Percentiles rank a stretch among this genome's conserved stretches.
phyloP scores from a whole-genome alignment of 2,797 vertebrate species.

The Myotis findleyi region DNA sequence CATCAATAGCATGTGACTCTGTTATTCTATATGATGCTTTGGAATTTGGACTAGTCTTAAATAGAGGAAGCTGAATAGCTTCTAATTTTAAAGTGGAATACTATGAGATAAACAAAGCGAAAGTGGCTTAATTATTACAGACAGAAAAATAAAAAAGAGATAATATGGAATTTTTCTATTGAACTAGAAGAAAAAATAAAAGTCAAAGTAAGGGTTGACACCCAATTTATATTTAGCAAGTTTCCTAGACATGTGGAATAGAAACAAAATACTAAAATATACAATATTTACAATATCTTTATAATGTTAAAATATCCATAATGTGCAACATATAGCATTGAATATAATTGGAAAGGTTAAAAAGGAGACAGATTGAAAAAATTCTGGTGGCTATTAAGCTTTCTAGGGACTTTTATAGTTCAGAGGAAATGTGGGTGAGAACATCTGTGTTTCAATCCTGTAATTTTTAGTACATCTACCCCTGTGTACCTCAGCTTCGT shows the following conservation, averaged over 20 bases:
- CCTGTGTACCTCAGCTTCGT: not conserved
- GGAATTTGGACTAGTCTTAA: not conserved
- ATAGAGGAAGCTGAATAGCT: not conserved
- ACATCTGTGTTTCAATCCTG: not conserved
- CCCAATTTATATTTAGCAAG: not conserved
- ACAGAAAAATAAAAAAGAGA: not conserved
- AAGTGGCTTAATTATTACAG: not conserved
- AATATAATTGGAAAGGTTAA: not conserved
- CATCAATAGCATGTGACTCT: not conserved
- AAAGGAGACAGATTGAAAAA: not conserved
- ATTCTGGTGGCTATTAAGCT: not conserved
- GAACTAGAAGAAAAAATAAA: not conserved
- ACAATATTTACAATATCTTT: not conserved
- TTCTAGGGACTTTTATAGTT: not conserved
- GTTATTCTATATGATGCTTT: not conserved
- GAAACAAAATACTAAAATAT: not conserved
- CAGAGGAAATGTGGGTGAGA: constrained; percentile 10
- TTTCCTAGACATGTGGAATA: not conserved
- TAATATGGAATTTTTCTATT: not conserved
- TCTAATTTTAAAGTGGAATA: constrained; percentile 26
- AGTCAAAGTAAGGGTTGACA: not conserved
- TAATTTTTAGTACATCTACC: not conserved
- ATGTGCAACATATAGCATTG: constrained; percentile 2
- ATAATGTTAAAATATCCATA: not conserved
- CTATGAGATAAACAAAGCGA: not conserved